Evolutionary conservation across 2,113 vertebrate species (phyloP), one percentile per base, ranked within the genome.

Genomic region (Xiphias gladius): DNA sequence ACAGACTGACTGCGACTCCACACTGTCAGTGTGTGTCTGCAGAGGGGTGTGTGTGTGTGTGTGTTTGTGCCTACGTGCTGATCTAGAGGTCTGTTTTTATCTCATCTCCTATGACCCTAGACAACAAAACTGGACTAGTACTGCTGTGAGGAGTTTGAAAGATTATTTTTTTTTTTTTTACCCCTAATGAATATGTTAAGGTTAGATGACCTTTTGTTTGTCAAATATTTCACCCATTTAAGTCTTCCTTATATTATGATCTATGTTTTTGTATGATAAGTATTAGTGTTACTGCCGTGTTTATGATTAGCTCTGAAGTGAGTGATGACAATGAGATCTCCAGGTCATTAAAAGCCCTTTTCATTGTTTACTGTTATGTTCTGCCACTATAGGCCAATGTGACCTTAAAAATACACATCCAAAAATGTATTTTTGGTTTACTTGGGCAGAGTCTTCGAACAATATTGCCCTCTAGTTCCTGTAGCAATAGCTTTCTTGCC

Each of bases 1-100:
- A n/a, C 83, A 65, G 61, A 20, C 86, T 80, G 89, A 71, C 66
- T 90, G 72, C 20, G 16, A 79, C 79, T 85, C 84, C 80, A 64
- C 41, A 58, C 85, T 85, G 75, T 73, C 59, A 67, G 32, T 35
- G 67, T 35, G 67, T 59, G 59, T 84, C 11, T 50, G 75, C 20
- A n/a, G 30, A 64, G 59, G 55, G 7, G 30, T 24, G 65, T 70
- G 48, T 67, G 43, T 63, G 28, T 61, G n/a, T n/a, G 20, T 87
- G 48, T 73, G 69, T 24, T 1, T 24, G 30, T 30, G 22, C 1
- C 0, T 52, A 5, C 39, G 32, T 50, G 68, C 28, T 81, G 35
- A 43, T 73, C 12, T 62, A 19, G 22, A 59, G 50, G 5, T 58
- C 26, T 73, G 32, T 22, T 39, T 83, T 63, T 70, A 70, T 72